phyloP scores from a whole-genome alignment of 2,888 invertebrate species.

The Trissolcus japonicus region DNA sequence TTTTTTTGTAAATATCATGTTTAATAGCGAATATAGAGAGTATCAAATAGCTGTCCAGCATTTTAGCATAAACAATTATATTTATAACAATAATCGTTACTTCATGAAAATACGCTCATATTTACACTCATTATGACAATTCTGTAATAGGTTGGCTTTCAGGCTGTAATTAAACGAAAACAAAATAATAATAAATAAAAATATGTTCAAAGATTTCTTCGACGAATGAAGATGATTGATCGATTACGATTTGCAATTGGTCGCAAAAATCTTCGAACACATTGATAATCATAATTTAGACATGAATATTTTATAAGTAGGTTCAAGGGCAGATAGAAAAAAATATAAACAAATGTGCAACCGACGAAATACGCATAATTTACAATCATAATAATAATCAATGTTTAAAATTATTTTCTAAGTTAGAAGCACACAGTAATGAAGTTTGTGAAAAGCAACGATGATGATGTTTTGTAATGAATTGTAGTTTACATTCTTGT shows the following conservation, averaged over 20 bases:
- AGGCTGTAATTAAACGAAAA: neutral
- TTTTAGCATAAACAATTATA: conserved; percentile 38
- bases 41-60: conserved; percentile 40
- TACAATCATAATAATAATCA: conserved; percentile 14
- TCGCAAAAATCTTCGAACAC: neutral
- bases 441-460: conserved; percentile 27
- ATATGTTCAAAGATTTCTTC: neutral
- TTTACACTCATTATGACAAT: conserved; percentile 32
- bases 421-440: conserved; percentile 31
- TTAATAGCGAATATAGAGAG: conserved; percentile 45
- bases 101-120: conserved; percentile 35
- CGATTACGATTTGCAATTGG: neutral
- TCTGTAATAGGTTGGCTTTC: conserved; percentile 39
- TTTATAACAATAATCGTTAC: neutral
- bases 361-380: conserved; percentile 2
- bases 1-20: conserved; percentile 61
- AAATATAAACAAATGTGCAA: neutral
- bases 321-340: no score
- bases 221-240: neutral
- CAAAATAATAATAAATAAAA: neutral
- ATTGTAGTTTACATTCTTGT: conserved; percentile 52
- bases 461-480: conserved; percentile 51
- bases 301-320: no score
- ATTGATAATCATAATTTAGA: neutral
- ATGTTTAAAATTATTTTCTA: conserved; percentile 29